phyloP scores from a whole-genome alignment of 2,113 vertebrate genomes.

The Dascyllus trimaculatus region DNA sequence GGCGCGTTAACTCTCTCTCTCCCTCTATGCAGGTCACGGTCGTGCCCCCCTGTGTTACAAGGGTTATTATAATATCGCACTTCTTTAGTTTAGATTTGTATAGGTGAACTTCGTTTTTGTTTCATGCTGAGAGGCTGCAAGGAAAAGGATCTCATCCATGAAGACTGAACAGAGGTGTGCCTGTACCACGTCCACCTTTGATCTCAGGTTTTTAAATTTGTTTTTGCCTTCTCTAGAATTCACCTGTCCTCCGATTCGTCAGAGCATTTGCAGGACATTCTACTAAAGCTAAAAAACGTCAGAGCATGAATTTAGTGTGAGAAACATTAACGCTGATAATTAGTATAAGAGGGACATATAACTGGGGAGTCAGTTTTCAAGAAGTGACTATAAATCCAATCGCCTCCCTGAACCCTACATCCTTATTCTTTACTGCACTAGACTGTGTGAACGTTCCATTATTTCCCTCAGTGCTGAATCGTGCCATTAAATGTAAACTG shows the following conservation, averaged over 20 bases:
- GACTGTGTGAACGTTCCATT: not conserved
- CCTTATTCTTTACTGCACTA: not conserved
- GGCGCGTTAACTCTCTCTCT: not conserved
- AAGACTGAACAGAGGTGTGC: not conserved
- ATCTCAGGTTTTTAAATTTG: not conserved
- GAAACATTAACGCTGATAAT: conserved; percentile 13
- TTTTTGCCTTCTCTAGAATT: not conserved
- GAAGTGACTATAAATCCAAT: conserved; percentile 9
- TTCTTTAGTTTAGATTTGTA: not conserved
- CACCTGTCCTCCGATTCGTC: not conserved
- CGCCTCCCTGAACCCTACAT: not conserved
- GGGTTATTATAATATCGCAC: not conserved
- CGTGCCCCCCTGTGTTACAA: conserved; percentile 3
- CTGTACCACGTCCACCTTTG: not conserved
- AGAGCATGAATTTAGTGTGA: conserved; percentile 19
- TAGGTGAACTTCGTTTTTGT: not conserved
- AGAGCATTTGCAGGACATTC: not conserved
- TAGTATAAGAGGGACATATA: conserved; percentile 8
- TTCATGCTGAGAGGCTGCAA: not conserved
- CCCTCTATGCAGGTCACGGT: not conserved
- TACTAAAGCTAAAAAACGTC: conserved; percentile 27
- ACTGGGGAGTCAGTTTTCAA: conserved; percentile 8
- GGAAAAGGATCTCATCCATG: not conserved
- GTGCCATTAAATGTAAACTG: conserved; percentile 26
- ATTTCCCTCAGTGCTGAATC: conserved; percentile 1